These are phyloP conservation scores for Catharus ustulatus DNA, from an alignment of 2,797 vertebrate species.

Conservation along the genomic window DNA sequence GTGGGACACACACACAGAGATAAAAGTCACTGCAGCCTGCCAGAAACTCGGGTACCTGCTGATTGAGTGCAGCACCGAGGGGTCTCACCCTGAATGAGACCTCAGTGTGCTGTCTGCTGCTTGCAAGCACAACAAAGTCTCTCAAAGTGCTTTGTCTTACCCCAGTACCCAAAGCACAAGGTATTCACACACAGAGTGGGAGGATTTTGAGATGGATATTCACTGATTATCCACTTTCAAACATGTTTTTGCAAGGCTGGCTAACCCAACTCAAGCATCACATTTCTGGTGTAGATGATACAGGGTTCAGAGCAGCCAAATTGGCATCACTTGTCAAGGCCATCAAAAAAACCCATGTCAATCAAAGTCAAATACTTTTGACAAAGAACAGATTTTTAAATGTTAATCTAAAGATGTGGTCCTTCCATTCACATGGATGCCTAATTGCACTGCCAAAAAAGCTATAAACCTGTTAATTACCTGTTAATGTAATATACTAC, in stretches of 20 bases:
- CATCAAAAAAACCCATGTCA: not conserved
- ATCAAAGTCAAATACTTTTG: not conserved
- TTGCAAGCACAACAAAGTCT: not conserved
- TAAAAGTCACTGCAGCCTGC: not conserved
- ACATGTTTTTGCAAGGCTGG: not conserved
- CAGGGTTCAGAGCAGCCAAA: not conserved
- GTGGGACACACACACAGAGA: not conserved
- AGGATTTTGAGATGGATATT: not conserved
- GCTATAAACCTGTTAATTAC: not conserved
- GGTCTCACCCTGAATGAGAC: not conserved
- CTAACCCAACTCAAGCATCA: not conserved
- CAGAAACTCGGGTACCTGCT: not conserved
- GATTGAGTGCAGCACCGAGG: accelerated
- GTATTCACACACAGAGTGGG: not conserved
- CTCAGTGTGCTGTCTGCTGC: not conserved
- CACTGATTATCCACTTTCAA: accelerated
- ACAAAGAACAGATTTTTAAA: not conserved
- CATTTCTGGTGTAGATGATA: not conserved
- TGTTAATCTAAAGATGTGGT: not conserved
- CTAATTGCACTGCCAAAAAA: not conserved
- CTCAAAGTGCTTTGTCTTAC: not conserved
- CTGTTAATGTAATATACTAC: no score
- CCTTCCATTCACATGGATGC: not conserved
- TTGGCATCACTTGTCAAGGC: not conserved
- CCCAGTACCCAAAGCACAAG: not conserved